A percentile compares a stretch with the other conserved stretches of the same genome.
Conservation (phyloP, 1,140 invertebrate genomes). For the Drosophila neocordata region DNA sequence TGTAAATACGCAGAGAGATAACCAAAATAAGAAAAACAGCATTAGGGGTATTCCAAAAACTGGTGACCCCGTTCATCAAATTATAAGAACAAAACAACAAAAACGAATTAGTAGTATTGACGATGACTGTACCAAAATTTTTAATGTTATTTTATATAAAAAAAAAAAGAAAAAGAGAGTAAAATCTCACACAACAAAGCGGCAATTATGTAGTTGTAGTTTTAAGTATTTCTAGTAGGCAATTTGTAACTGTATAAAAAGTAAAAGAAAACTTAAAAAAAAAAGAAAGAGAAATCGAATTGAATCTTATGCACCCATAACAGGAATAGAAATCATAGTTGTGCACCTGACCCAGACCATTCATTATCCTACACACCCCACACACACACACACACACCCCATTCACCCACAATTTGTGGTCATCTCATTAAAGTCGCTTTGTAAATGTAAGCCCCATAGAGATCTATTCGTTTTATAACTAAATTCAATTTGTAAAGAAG, state of each 20-base stretch:
- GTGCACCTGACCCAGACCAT: constrained; percentile 13
- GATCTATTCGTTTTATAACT: constrained; percentile 43
- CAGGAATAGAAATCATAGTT: constrained; percentile 29
- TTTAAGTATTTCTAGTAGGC: constrained; percentile 65
- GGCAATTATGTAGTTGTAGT: constrained; percentile 64
- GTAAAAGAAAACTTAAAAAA: constrained; percentile 13
- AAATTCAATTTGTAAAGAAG: constrained; percentile 64
- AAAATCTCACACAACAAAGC: background rate
- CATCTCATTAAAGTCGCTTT: constrained; percentile 40
- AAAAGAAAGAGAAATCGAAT: constrained; percentile 20
- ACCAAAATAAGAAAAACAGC: constrained; percentile 52
- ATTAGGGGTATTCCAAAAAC: constrained; percentile 46
- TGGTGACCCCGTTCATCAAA: constrained; percentile 1
- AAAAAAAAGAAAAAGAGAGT: background rate
- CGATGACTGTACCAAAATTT: constrained; percentile 82
- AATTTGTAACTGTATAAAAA: constrained; percentile 69
- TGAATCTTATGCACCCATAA: constrained; percentile 9
- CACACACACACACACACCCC: background rate
- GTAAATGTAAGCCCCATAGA: constrained; percentile 52
- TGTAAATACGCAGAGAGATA: constrained; percentile 59
- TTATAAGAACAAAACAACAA: background rate
- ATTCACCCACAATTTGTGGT: constrained; percentile 11
- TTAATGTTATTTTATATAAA: constrained; percentile 67
- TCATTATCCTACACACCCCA: no score
- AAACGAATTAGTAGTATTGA: constrained; percentile 40